Evolutionary conservation across 1,140 invertebrate genomes (phyloP), one percentile per base, ranked within the genome.

Genomic region (Chironomus tepperi): DNA sequence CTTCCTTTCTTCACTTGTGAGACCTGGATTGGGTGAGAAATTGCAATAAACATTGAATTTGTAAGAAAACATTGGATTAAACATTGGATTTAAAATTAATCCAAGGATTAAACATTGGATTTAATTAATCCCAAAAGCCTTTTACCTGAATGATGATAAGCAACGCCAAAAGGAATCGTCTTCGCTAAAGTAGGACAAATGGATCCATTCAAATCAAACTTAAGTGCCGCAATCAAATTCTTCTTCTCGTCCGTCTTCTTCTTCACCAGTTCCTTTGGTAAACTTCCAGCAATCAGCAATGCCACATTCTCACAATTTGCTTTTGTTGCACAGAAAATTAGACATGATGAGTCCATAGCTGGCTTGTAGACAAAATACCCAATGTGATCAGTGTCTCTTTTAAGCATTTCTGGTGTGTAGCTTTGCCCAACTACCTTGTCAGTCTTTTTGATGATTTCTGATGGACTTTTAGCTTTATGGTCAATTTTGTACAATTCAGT

Each of bases 221-320:
- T 84, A 24, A 97, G 81, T 64, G 90, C 85, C 79, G 82, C 77
- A 79, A 88, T 80, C 18, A 95, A 81, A 75, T 83, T 81, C 70
- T 84, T 76, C 79, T 91, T 89, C 77, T 92, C 88, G 43, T 82
- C 79, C 80, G 79, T 74, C 83, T 79, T 86, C 88, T 77, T 89
- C 81, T 88, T 80, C 74, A 82, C 80, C 16, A 90, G 82, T 42
- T 83, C 80, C 74, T 84, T 87, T 24, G 87, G 84, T 74, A 93
- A 84, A 75, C 90, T 83, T 79, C 86, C 87, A 70, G 88, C 88
- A 8, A 98, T 80, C 10, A 97, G 83, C 19, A 86, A 77, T 1
- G 94, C 92, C 12, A 98, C 90, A 85, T 95, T 98, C 85, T 98
- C 95, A 83, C 95, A 97, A 84, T 95, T 96, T 79, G 92, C 91